phyloP scores from a whole-genome alignment of 2,113 vertebrate species.

The Pteruthius melanotis region DNA sequence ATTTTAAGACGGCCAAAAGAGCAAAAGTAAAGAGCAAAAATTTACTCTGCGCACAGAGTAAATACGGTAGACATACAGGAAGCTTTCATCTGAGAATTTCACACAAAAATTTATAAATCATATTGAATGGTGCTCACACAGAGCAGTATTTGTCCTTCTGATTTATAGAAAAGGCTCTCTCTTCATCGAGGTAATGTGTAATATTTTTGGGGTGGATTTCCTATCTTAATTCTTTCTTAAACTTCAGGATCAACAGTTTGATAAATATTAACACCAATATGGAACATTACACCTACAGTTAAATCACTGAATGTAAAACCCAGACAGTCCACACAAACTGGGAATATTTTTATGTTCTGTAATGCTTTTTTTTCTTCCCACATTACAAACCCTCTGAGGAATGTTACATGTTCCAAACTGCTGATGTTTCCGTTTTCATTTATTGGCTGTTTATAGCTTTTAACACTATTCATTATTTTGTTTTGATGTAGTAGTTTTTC shows the following conservation, averaged over 20 bases:
- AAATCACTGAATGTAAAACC: not conserved
- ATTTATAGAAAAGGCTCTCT: not conserved
- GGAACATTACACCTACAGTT: not conserved
- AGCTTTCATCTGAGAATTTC: not conserved
- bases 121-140: not conserved
- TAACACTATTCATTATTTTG: not conserved
- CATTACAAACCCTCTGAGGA: constrained; percentile 32
- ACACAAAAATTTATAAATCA: not conserved
- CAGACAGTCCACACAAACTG: not conserved
- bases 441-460: not conserved
- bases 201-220: not conserved
- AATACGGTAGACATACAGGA: not conserved
- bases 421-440: constrained; percentile 6
- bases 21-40: no score
- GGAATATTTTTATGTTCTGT: constrained; percentile 2
- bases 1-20: not conserved
- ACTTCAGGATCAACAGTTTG: not conserved
- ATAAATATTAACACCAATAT: not conserved
- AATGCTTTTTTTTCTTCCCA: not conserved
- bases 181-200: not conserved
- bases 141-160: not conserved
- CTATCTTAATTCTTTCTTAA: not conserved
- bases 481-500: not conserved
- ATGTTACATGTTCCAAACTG: constrained; percentile 14
- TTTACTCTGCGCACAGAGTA: not conserved